Conservation (phyloP, 1,140 invertebrate species). For the Bombus vancouverensis region DNA sequence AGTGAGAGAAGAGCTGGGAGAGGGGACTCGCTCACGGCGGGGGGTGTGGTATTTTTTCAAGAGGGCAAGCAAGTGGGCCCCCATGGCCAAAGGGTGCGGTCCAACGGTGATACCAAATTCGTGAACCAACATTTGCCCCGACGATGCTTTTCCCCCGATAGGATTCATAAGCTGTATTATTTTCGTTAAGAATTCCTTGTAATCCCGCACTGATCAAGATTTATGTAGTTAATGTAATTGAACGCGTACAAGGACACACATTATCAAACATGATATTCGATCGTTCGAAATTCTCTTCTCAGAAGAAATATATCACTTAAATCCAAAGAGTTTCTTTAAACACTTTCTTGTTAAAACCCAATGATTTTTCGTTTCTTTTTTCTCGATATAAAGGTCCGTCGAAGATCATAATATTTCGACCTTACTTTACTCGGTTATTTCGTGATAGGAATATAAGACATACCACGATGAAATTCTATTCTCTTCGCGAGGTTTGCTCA, state of each 20-base stretch:
- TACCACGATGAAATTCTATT: not conserved
- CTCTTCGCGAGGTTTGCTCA: not conserved
- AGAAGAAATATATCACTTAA: not conserved
- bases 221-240: not conserved
- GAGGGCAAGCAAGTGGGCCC: constrained; percentile 65
- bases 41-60: constrained; percentile 80
- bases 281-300: not conserved
- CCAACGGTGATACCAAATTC: constrained; percentile 54
- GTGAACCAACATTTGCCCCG: constrained; percentile 34
- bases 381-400: not conserved
- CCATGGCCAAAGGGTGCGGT: constrained; percentile 73
- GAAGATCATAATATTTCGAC: not conserved
- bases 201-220: constrained; percentile 10
- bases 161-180: constrained; percentile 41
- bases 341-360: no score
- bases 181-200: not conserved
- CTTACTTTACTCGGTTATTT: not conserved
- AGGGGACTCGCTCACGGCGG: constrained; percentile 71
- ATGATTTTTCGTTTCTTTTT: not conserved
- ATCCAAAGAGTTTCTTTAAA: not conserved
- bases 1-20: constrained; percentile 58
- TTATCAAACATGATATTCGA: not conserved
- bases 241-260: not conserved
- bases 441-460: not conserved
- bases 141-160: constrained; percentile 56